Evolutionary conservation across 1,140 invertebrate genomes (phyloP).

Genomic region (Drosophila eugracilis): DNA sequence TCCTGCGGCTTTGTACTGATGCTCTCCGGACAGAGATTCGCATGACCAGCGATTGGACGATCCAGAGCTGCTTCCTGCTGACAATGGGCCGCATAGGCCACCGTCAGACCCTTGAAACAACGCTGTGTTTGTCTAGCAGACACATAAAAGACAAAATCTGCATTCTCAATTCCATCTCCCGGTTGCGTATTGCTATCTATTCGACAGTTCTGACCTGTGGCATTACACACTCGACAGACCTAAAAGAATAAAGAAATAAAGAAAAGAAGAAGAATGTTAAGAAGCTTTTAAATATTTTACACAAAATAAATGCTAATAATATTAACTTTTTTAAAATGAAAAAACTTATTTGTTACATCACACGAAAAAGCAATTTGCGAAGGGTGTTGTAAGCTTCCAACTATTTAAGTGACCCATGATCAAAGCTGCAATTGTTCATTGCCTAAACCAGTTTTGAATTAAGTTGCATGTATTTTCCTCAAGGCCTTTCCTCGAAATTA

Average conservation of each 20-base stretch:
- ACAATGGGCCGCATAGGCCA: slow-evolving; percentile 98
- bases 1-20: slow-evolving; percentile 97
- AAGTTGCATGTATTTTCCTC: slow-evolving; percentile 3
- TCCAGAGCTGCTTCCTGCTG: slow-evolving; percentile 97
- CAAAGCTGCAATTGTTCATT: neutral
- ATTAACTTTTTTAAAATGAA: neutral
- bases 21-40: slow-evolving; percentile 98
- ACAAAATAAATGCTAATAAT: too few species aligned
- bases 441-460: slow-evolving; percentile 21
- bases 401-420: neutral
- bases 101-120: slow-evolving; percentile 95
- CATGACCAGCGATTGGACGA: slow-evolving; percentile 98
- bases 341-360: neutral
- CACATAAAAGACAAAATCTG: slow-evolving; percentile 99
- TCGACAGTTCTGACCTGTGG: slow-evolving; percentile 92
- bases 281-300: too few species aligned
- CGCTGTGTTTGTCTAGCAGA: slow-evolving; percentile 96
- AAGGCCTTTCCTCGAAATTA: slow-evolving; percentile 15
- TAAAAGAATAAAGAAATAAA: too few species aligned
- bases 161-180: slow-evolving; percentile 91
- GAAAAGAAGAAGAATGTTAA: too few species aligned
- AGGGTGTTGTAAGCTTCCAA: neutral
- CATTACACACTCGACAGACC: slow-evolving; percentile 94
- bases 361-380: neutral
- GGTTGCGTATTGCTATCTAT: slow-evolving; percentile 84